These are phyloP conservation scores for Tachypleus tridentatus DNA, from an alignment of 1,140 invertebrate genomes.

Conservation along the genomic window DNA sequence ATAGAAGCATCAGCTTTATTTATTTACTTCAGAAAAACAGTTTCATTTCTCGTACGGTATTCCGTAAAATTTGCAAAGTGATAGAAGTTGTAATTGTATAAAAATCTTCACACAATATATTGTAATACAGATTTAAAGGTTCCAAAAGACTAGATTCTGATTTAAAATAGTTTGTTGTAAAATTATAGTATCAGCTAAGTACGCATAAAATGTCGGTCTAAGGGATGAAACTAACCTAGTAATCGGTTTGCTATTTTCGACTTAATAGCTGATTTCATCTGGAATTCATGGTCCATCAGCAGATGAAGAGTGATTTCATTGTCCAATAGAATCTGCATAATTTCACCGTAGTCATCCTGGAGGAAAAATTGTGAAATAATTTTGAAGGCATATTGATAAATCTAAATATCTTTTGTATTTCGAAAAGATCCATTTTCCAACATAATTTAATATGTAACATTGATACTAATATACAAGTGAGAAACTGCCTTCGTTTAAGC, in stretches of 20 bases:
- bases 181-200: too few species aligned
- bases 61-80: background rate
- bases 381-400: background rate
- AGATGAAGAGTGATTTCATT: slow-evolving; percentile 65
- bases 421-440: too few species aligned
- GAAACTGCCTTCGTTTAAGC: slow-evolving; percentile 39
- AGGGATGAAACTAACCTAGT: slow-evolving; percentile 43
- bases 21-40: background rate
- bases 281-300: slow-evolving; percentile 62
- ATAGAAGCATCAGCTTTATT: background rate
- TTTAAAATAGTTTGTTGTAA: background rate
- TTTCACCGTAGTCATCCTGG: slow-evolving; percentile 60
- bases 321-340: slow-evolving; percentile 62
- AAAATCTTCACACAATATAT: too few species aligned
- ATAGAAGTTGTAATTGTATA: background rate
- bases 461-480: background rate
- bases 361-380: background rate
- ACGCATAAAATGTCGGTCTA: background rate
- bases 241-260: slow-evolving; percentile 51
- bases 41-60: background rate
- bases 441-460: too few species aligned
- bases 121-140: too few species aligned
- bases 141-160: background rate
- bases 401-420: too few species aligned
- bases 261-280: slow-evolving; percentile 29